These are phyloP conservation scores for Pagetopsis macropterus DNA, from an alignment of 2,797 vertebrate species.

Conservation along the genomic window DNA sequence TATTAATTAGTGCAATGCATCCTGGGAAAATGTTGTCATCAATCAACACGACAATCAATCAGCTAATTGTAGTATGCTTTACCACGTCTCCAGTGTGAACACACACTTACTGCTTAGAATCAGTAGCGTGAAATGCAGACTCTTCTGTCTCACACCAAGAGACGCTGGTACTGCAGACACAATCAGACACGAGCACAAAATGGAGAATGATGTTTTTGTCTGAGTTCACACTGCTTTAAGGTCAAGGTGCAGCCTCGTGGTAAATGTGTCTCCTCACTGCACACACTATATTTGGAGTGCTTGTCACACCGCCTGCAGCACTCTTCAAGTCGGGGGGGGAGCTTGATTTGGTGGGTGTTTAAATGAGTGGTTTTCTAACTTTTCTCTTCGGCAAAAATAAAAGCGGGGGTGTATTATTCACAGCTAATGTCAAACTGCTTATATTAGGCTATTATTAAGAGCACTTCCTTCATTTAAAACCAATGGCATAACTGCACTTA, in stretches of 20 bases:
- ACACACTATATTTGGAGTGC: constrained; percentile 55
- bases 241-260: constrained; percentile 54
- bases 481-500: neutral
- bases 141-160: neutral
- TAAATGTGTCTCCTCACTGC: constrained; percentile 18
- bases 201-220: neutral
- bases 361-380: constrained; percentile 16
- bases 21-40: neutral
- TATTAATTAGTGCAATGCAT: neutral
- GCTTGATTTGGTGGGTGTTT: neutral
- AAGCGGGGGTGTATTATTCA: neutral
- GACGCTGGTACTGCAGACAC: neutral
- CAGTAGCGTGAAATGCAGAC: neutral
- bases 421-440: neutral
- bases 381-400: neutral
- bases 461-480: neutral
- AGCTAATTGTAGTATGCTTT: neutral
- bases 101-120: neutral
- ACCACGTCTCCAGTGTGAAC: neutral
- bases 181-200: neutral
- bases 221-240: constrained; percentile 6
- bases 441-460: no score
- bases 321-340: constrained; percentile 36
- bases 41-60: neutral
- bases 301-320: constrained; percentile 48